Conservation (phyloP, 2,113 vertebrate species). For the Alligator sinensis region DNA sequence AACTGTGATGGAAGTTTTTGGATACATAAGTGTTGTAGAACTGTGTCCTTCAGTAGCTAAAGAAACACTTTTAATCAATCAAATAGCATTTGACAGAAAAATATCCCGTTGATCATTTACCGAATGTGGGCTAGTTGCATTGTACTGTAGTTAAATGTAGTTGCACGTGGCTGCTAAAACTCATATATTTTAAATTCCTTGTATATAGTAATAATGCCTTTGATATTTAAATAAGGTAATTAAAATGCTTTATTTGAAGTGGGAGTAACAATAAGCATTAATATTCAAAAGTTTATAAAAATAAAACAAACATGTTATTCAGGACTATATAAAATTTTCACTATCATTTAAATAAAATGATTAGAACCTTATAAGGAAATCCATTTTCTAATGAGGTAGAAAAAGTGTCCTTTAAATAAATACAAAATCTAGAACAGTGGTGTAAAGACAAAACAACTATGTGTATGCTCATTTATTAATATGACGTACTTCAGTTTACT, state of each 20-base stretch:
- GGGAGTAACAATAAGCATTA: background rate
- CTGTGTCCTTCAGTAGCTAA: background rate
- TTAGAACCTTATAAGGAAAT: background rate
- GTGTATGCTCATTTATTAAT: no score
- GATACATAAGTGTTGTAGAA: background rate
- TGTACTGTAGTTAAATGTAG: background rate
- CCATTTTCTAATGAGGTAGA: background rate
- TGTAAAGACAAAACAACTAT: no score
- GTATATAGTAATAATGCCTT: background rate
- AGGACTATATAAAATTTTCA: background rate
- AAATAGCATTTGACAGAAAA: background rate
- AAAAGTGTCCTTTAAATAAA: background rate
- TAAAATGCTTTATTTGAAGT: no score
- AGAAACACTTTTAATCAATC: background rate
- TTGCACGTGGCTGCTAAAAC: background rate
- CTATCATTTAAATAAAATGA: background rate
- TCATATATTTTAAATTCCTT: background rate
- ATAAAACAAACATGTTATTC: no score
- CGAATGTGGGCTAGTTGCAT: background rate
- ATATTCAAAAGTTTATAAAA: background rate
- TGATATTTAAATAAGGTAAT: no score
- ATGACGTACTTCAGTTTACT: no score
- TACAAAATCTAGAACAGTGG: background rate
- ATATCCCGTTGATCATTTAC: background rate
- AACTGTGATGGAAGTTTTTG: background rate